Evolutionary conservation across 2,797 vertebrate species (phyloP).

Genomic region (Perodicticus potto): DNA sequence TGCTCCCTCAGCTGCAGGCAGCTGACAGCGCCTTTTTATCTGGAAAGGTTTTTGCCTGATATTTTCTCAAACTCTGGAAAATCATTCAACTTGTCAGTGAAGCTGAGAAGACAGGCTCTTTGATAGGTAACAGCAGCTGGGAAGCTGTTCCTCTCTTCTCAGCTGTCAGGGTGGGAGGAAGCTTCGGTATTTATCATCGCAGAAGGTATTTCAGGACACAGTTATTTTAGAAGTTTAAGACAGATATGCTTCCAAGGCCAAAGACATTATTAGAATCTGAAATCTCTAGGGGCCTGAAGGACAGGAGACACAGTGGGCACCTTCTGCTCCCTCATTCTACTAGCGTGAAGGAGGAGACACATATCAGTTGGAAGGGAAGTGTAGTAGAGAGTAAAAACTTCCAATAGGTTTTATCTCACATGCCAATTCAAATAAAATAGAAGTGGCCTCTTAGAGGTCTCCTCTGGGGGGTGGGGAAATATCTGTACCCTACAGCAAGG

Average conservation of each 20-base stretch:
- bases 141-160: slow-evolving; percentile 19
- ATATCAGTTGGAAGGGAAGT: neutral
- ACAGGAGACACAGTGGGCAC: neutral
- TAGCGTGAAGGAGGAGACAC: neutral
- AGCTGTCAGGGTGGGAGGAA: slow-evolving; percentile 56
- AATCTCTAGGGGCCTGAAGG: neutral
- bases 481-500: too few species aligned
- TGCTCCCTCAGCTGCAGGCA: neutral
- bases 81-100: slow-evolving; percentile 66
- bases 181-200: slow-evolving; percentile 21
- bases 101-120: slow-evolving; percentile 57
- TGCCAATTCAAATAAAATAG: neutral
- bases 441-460: neutral
- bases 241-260: slow-evolving; percentile 22
- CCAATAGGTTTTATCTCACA: neutral
- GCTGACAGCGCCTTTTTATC: slow-evolving; percentile 13
- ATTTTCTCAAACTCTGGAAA: slow-evolving; percentile 58
- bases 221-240: slow-evolving; percentile 52
- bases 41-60: slow-evolving; percentile 54
- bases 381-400: neutral
- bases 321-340: neutral
- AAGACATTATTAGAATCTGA: slow-evolving; percentile 25
- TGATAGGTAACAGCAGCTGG: slow-evolving; percentile 53
- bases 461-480: neutral
- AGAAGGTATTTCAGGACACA: slow-evolving; percentile 54